Conservation (phyloP, 2,113 vertebrate species). For the Gasterosteus nipponicus region DNA sequence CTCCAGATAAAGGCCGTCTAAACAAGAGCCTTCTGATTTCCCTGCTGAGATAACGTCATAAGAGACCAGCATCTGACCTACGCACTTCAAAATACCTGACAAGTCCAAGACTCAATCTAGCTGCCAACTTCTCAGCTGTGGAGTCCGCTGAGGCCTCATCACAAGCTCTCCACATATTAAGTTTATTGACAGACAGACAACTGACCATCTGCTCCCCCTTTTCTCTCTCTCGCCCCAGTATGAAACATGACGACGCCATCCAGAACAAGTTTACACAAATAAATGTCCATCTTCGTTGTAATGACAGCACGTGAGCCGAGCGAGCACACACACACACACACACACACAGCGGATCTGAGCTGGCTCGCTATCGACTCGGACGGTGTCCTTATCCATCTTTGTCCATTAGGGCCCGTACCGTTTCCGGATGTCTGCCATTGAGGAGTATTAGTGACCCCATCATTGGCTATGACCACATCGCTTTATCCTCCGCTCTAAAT, state of each 20-base stretch:
- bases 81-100: constrained; percentile 44
- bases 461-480: constrained; percentile 56
- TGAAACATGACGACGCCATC: constrained; percentile 50
- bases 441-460: constrained; percentile 58
- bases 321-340: not conserved
- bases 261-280: constrained; percentile 38
- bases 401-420: constrained; percentile 62
- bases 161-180: constrained; percentile 10
- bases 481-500: constrained; percentile 53
- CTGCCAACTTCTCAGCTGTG: constrained; percentile 22
- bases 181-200: constrained; percentile 39
- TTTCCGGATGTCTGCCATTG: constrained; percentile 61
- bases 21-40: constrained; percentile 9
- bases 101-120: constrained; percentile 17
- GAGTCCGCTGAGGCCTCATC: constrained; percentile 25
- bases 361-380: constrained; percentile 51
- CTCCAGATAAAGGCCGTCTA: constrained; percentile 4
- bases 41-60: constrained; percentile 11
- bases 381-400: constrained; percentile 61
- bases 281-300: constrained; percentile 24
- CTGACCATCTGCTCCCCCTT: constrained; percentile 37
- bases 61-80: constrained; percentile 5
- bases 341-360: constrained; percentile 38
- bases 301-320: constrained; percentile 19
- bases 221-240: not conserved